phyloP scores from a whole-genome alignment of 2,888 invertebrate genomes.

The Drosophila picticornis region DNA sequence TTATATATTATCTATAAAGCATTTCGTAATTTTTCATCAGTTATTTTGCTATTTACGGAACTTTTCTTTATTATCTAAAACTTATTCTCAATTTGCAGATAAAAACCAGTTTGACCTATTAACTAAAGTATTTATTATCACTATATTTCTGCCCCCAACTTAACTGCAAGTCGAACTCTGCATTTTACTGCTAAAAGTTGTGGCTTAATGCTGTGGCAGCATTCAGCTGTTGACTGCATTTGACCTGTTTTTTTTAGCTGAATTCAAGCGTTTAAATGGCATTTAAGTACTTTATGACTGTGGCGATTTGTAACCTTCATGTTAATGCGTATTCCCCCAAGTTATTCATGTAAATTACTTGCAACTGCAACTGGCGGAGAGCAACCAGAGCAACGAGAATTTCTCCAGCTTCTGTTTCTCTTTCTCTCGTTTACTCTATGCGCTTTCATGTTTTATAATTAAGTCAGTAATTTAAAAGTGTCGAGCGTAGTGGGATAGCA shows the following conservation, averaged over 20 bases:
- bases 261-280: conserved; percentile 70
- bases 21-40: neutral
- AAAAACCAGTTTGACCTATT: conserved; percentile 1
- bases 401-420: conserved; percentile 12
- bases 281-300: conserved; percentile 69
- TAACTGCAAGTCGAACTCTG: neutral
- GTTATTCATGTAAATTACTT: conserved; percentile 77
- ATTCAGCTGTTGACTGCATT: conserved; percentile 38
- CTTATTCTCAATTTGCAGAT: neutral
- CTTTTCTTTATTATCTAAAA: neutral
- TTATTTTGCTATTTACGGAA: neutral
- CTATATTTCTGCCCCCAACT: neutral
- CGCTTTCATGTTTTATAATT: conserved; percentile 78
- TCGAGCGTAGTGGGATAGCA: conserved; percentile 54
- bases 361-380: conserved; percentile 34
- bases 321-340: conserved; percentile 61
- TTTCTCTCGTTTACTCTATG: neutral
- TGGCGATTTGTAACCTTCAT: conserved; percentile 76
- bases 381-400: conserved; percentile 6
- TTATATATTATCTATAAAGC: neutral
- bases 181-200: conserved; percentile 14
- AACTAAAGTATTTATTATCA: neutral
- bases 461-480: conserved; percentile 79
- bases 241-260: conserved; percentile 48
- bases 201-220: conserved; percentile 1